Percentiles rank a stretch among this genome's conserved stretches.
These are phyloP conservation scores for Diadegma fenestrale DNA, from an alignment of 2,888 invertebrate species.

Conservation along the genomic window DNA sequence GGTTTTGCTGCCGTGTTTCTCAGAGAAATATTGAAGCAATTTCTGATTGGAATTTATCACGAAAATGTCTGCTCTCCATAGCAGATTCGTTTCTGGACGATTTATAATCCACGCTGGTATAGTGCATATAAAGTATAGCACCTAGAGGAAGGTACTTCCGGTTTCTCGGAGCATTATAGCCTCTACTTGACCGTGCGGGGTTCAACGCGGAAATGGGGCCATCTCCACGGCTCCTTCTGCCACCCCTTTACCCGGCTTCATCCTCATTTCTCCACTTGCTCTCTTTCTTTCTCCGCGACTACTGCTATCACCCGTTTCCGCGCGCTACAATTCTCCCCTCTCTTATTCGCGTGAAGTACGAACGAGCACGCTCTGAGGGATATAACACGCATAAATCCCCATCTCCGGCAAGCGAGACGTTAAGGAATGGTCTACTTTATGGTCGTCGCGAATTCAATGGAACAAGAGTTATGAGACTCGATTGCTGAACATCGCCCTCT, in stretches of 20 bases:
- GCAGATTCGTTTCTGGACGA: constrained; percentile 45
- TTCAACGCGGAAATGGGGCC: constrained; percentile 60
- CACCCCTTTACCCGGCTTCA: not conserved
- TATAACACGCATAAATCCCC: constrained; percentile 73
- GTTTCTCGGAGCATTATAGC: constrained; percentile 40
- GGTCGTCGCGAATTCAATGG: constrained; percentile 79
- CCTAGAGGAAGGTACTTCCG: constrained; percentile 59
- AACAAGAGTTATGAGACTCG: constrained; percentile 76
- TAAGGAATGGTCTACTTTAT: constrained; percentile 78
- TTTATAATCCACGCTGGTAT: constrained; percentile 38
- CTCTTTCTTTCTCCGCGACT: constrained; percentile 7
- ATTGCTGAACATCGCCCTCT: constrained; percentile 54
- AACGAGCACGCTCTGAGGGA: constrained; percentile 58
- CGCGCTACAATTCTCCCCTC: constrained; percentile 19
- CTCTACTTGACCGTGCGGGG: constrained; percentile 59
- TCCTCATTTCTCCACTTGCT: constrained; percentile 2
- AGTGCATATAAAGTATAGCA: not conserved
- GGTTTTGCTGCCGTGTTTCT: not conserved
- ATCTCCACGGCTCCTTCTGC: constrained; percentile 37
- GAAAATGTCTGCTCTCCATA: constrained; percentile 25
- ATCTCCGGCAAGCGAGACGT: constrained; percentile 70
- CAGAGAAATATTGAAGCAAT: not conserved
- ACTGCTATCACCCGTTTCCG: constrained; percentile 15
- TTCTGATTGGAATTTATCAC: constrained; percentile 46
- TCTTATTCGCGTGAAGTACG: constrained; percentile 13